Conservation (phyloP, 2,113 vertebrate genomes). For the Microcebus lehilahytsara region DNA sequence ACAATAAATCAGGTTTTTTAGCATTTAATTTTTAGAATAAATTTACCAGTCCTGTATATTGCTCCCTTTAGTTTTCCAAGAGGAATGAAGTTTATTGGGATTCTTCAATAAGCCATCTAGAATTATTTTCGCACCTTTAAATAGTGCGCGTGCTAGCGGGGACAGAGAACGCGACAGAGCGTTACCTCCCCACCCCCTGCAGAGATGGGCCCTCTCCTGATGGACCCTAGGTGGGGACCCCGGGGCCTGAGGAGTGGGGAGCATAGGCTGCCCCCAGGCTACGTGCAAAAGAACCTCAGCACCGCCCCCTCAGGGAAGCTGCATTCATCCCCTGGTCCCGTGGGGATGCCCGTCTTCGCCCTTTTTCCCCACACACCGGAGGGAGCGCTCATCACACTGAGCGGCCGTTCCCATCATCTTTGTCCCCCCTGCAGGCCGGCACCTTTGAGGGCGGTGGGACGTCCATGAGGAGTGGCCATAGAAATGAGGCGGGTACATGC, state of each 20-base stretch:
- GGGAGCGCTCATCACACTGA: not conserved
- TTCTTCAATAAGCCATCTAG: not conserved
- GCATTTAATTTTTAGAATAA: not conserved
- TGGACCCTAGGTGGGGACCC: not conserved
- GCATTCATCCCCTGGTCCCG: not conserved
- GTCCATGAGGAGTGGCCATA: accelerated
- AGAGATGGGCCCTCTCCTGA: not conserved
- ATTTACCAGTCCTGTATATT: not conserved
- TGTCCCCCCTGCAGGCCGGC: accelerated
- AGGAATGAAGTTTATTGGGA: not conserved
- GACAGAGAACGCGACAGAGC: not conserved
- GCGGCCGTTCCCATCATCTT: not conserved
- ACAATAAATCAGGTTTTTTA: not conserved
- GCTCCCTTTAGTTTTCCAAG: not conserved
- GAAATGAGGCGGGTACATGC: not conserved
- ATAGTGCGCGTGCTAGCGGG: not conserved
- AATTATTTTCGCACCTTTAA: not conserved
- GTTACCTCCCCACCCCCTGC: not conserved
- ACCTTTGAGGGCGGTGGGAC: not conserved
- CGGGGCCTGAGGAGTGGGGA: not conserved
- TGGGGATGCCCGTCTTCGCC: not conserved
- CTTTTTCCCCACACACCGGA: not conserved
- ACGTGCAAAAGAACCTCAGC: not conserved
- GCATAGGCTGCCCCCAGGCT: not conserved
- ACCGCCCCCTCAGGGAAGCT: not conserved